Conservation (phyloP, 1,140 invertebrate genomes). For the Drosophila watanabei region DNA sequence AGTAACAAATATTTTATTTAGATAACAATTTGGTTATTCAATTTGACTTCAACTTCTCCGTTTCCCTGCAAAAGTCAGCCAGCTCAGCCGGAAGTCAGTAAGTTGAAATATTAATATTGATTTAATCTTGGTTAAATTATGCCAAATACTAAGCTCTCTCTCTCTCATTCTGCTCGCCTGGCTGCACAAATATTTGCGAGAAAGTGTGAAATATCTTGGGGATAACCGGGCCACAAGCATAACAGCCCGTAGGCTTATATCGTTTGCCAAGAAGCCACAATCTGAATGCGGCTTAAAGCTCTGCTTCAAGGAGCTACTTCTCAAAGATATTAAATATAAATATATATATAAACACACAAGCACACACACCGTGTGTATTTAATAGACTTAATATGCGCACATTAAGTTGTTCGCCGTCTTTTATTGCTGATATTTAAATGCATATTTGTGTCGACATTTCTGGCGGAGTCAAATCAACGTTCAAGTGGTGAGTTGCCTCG, state of each 20-base stretch:
- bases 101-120: constrained; percentile 22
- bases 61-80: neutral
- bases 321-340: constrained; percentile 5
- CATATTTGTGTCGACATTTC: constrained; percentile 45
- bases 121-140: constrained; percentile 27
- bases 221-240: neutral
- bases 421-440: constrained; percentile 56
- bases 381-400: constrained; percentile 40
- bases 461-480: constrained; percentile 34
- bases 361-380: constrained; percentile 6
- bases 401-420: constrained; percentile 52
- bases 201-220: constrained; percentile 33
- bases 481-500: constrained; percentile 12
- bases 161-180: neutral
- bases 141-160: constrained; percentile 3
- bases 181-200: constrained; percentile 27
- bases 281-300: constrained; percentile 16
- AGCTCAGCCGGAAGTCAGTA: neutral
- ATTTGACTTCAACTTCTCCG: neutral
- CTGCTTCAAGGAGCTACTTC: constrained; percentile 9
- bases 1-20: neutral
- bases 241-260: constrained; percentile 7
- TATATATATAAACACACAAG: neutral
- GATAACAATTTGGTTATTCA: neutral
- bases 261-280: constrained; percentile 18